Percentiles rank a stretch among this genome's conserved stretches.
These are phyloP conservation scores for Acridotheres tristis DNA, from an alignment of 2,797 vertebrate genomes.

Conservation along the genomic window DNA sequence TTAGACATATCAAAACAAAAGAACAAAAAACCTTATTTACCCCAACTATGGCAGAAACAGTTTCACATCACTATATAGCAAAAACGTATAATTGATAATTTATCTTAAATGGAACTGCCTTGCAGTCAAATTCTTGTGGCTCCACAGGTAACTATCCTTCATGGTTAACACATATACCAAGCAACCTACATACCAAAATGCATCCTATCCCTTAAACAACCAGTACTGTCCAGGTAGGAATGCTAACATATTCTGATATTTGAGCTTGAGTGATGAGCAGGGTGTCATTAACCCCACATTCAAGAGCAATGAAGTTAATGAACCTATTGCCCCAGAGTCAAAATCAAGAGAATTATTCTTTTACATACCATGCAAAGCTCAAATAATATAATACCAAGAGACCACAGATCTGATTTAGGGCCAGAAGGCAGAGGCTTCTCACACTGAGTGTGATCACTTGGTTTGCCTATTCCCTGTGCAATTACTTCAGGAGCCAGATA, in stretches of 20 bases:
- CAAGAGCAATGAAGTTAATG: neutral
- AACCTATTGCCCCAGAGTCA: neutral
- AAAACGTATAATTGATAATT: neutral
- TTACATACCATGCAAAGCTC: slow-evolving; percentile 92
- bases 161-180: neutral
- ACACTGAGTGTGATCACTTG: slow-evolving; percentile 80
- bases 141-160: neutral
- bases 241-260: neutral
- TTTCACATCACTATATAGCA: neutral
- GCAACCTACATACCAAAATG: neutral
- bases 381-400: slow-evolving; percentile 93
- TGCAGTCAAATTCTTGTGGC: neutral
- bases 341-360: neutral
- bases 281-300: neutral
- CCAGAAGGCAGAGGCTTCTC: slow-evolving; percentile 87
- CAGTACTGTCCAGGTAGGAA: neutral
- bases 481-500: slow-evolving; percentile 97
- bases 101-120: neutral
- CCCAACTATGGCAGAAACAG: neutral
- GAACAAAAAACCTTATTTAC: neutral
- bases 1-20: neutral
- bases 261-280: neutral
- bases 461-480: slow-evolving; percentile 87
- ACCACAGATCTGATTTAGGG: slow-evolving; percentile 97
- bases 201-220: neutral